Evolutionary conservation across 23 tunicate genomes (phyloP), one percentile per base, ranked within the genome.

Genomic region (Aplidium turbinatum): DNA sequence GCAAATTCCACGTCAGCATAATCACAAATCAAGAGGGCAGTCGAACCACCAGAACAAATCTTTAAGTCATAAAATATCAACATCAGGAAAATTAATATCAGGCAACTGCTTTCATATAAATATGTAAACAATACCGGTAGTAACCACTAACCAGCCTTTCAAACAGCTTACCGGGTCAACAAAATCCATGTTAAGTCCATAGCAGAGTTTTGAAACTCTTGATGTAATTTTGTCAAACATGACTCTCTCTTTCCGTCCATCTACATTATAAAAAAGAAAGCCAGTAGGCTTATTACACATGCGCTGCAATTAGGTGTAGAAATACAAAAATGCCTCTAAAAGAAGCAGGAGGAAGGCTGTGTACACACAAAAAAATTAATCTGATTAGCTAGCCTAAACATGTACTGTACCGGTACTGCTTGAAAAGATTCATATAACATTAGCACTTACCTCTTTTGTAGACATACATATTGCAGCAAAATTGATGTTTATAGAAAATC

Each of bases 151-250:
- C n/a, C n/a, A n/a, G n/a, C n/a, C n/a, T n/a, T n/a, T n/a, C n/a
- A n/a, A n/a, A n/a, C n/a, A n/a, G 28, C 78, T 80, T 67, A 85
- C 93, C 1, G 99, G 99, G 39, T 83, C 85, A 52, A 95, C 73
- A 60, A 88, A 82, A 26, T 95, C 92, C 96, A 88, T 87, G 75
- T 95, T 83, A 31, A 95, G 92, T 2, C 90, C 90, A 78, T 95
- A 95, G 60, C 99, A 95, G 1, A 95, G 68, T 55, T 95, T 95
- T 38, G 89, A 82, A 39, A 95, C 82, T 64, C 99, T 73, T 30
- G 99, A 95, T 23, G 99, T 95, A 35, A 95, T 89, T 79, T 95
- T 95, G 87, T 95, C 96, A 78, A 95, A 88, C 82, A 79, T 89
- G 33, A 95, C 96, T 0, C 85, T 68, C 66, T 95, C 99, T 6